phyloP scores from a whole-genome alignment of 2,113 vertebrate genomes.

The Kryptolebias marmoratus region DNA sequence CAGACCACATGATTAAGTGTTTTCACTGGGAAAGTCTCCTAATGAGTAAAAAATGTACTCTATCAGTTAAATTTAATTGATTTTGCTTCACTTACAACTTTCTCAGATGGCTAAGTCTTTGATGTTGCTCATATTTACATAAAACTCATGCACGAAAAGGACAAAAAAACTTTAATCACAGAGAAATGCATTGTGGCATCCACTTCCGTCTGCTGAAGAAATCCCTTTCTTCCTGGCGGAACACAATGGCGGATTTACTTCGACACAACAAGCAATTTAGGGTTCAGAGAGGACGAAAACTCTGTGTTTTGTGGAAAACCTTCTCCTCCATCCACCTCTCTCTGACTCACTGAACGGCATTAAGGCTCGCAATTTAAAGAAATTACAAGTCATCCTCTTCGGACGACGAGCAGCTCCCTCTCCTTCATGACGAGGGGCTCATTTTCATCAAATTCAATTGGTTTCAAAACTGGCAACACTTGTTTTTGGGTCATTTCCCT shows the following conservation, averaged over 20 bases:
- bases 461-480: background rate
- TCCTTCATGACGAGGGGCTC: background rate
- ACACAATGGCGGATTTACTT: background rate
- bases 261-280: background rate
- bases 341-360: background rate
- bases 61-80: too few relatives aligned
- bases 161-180: too few relatives aligned
- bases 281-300: background rate
- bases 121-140: background rate
- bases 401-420: background rate
- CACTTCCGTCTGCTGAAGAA: background rate
- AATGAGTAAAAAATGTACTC: too few relatives aligned
- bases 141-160: too few relatives aligned
- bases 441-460: background rate
- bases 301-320: background rate
- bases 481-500: background rate
- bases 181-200: too few relatives aligned
- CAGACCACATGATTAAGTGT: too few relatives aligned
- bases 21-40: too few relatives aligned
- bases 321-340: background rate
- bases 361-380: background rate
- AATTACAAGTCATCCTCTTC: background rate
- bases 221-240: background rate
- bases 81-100: too few relatives aligned
- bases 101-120: background rate